phyloP scores from a whole-genome alignment of 2,113 vertebrate species.

The Poeciliopsis retropinna region DNA sequence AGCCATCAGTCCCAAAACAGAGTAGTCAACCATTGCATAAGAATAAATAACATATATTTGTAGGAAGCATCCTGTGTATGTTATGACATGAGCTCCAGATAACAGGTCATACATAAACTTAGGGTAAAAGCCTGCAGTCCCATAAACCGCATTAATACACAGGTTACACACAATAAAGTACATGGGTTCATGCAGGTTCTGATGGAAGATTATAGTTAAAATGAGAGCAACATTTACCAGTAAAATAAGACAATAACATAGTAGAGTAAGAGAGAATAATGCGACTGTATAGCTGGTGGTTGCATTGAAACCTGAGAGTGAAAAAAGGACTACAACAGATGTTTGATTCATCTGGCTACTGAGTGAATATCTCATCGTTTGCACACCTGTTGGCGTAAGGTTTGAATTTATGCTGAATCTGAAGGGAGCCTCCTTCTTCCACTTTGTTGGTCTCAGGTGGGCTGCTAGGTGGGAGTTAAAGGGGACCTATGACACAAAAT shows the following conservation, averaged over 20 bases:
- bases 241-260: not conserved
- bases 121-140: conserved; percentile 47
- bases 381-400: not conserved
- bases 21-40: conserved; percentile 35
- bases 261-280: not conserved
- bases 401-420: not conserved
- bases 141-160: conserved; percentile 10
- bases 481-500: too few species aligned
- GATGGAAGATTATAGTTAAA: not conserved
- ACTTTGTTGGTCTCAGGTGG: not conserved
- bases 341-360: not conserved
- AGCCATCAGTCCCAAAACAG: conserved; percentile 48
- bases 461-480: too few species aligned
- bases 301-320: not conserved
- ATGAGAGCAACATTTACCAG: not conserved
- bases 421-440: not conserved
- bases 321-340: not conserved
- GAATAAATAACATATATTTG: conserved; percentile 55
- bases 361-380: not conserved
- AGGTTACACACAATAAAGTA: not conserved
- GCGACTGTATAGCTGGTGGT: not conserved
- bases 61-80: conserved; percentile 41
- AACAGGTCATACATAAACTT: conserved; percentile 50
- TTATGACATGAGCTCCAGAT: conserved; percentile 48
- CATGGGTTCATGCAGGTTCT: not conserved